Base-by-base conservation (phyloP, 92 coral and sea anemone species). In the Pocillopora meandrina region DNA sequence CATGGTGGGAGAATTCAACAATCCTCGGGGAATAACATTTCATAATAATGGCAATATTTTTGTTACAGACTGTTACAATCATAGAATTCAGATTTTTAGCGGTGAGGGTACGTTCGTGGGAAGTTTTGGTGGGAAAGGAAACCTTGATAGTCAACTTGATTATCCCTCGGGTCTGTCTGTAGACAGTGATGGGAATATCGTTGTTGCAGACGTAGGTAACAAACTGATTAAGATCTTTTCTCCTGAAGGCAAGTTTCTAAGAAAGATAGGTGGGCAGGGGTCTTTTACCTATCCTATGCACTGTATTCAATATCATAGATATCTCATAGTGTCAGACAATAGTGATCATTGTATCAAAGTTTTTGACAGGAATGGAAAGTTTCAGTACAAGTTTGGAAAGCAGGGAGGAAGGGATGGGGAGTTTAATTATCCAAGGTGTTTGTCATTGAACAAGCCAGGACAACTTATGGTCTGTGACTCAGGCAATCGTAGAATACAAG, bases 31-130 rank as follows among this genome's bases (percentile, higher is more conserved):
- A 36, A 72, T 72, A 47, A 18, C 57, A 13, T 36, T 49, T 72
- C 57, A 72, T 72, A 42, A 72, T 20, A 72, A 72, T 72, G 76
- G 76, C 16, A 72, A 72, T 42, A 72, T 72, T 47, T 72, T 72
- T 21, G 58, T 72, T 19, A 58, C 31, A 42, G 76, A 72, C 59
- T 14, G 26, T 42, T n/a, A 12, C 17, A 72, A 72, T 47, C 10
- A 47, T 36, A 72, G 76, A 13, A 72, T 72, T 4, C 76, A 72
- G 58, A 72, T 36, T 72, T 72, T 72, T 31, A 47, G 57, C 5
- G 76, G 57, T 58, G 76, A 47, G 76, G 76, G 56, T 36, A 5
- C 19, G 76, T 72, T 36, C 76, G 60, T 72, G 35, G 20, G 26
- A 16, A 17, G 11, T 12, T 72, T 72, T 72, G 59, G 59, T 72